A percentile compares a stretch with the other conserved stretches of the same genome.
These are phyloP conservation scores for Drosophila hawaiiensis DNA, from an alignment of 2,888 invertebrate genomes.

Conservation along the genomic window DNA sequence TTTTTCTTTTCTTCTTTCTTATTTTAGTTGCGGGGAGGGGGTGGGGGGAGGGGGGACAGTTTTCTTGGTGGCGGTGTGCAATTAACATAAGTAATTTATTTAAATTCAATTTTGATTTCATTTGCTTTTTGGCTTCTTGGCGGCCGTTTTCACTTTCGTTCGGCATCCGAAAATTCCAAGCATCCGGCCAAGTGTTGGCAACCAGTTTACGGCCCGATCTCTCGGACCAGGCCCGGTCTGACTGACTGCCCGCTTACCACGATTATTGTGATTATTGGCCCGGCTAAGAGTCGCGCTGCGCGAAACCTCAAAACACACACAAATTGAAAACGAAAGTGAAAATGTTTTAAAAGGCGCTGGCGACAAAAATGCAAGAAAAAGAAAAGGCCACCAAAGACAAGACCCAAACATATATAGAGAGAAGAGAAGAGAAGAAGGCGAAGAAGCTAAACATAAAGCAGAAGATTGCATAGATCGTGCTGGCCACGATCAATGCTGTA, in stretches of 20 bases:
- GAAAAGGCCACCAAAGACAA: conserved; percentile 25
- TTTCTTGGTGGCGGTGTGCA: conserved; percentile 49
- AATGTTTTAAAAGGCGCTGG: conserved; percentile 57
- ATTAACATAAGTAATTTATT: conserved; percentile 82
- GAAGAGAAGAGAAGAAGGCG: conserved; percentile 16
- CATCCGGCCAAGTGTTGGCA: conserved; percentile 59
- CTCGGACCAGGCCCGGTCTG: conserved; percentile 55
- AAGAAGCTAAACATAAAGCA: conserved; percentile 36
- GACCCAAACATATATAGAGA: conserved; percentile 6
- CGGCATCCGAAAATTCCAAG: conserved; percentile 74
- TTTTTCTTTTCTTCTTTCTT: conserved; percentile 9
- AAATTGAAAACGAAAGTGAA: conserved; percentile 78
- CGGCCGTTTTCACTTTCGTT: conserved; percentile 77
- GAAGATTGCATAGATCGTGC: conserved; percentile 64
- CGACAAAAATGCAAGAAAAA: conserved; percentile 30
- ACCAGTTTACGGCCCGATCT: conserved; percentile 57
- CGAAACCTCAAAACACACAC: conserved; percentile 75
- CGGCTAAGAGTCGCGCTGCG: conserved; percentile 45
- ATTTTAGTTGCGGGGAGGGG: not conserved
- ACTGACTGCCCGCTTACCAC: conserved; percentile 81
- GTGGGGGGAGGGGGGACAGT: not conserved
- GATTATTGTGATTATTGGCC: conserved; percentile 80
- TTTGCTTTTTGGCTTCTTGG: conserved; percentile 62
- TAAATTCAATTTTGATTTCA: conserved; percentile 78
- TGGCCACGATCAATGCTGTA: conserved; percentile 63